Percentiles rank a stretch among this genome's conserved stretches.
These are phyloP conservation scores for Astropecten irregularis DNA, from an alignment of 53 echinoderm and acorn worm genomes.

Conservation along the genomic window DNA sequence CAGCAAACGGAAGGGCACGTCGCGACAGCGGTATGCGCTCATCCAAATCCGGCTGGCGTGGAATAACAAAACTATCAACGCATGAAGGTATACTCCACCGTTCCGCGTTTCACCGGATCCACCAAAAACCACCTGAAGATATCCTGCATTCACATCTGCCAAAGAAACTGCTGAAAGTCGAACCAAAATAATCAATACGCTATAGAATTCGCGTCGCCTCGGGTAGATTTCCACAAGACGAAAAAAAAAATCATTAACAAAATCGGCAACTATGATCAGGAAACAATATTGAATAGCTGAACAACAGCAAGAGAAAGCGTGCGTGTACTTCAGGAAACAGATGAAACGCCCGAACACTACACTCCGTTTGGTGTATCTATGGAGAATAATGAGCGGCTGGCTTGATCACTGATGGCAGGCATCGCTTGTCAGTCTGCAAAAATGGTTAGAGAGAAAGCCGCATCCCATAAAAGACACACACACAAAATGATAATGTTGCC, in stretches of 20 bases:
- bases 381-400: no score
- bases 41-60: conserved; percentile 25
- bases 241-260: no score
- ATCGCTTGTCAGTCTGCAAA: no score
- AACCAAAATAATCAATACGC: neutral
- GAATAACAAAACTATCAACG: neutral
- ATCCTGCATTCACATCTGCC: neutral
- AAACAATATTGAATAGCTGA: no score
- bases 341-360: no score
- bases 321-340: no score
- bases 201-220: no score
- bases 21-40: conserved; percentile 55
- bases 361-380: no score
- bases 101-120: neutral
- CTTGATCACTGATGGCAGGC: neutral
- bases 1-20: conserved; percentile 50
- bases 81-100: neutral
- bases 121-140: neutral
- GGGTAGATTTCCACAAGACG: no score
- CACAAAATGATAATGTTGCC: conserved; percentile 40
- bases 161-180: neutral
- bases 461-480: conserved; percentile 25
- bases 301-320: no score
- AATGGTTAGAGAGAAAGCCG: conserved; percentile 16
- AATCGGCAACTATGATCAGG: no score